Conservation (phyloP, 2,797 vertebrate genomes). For the Spea hammondii region DNA sequence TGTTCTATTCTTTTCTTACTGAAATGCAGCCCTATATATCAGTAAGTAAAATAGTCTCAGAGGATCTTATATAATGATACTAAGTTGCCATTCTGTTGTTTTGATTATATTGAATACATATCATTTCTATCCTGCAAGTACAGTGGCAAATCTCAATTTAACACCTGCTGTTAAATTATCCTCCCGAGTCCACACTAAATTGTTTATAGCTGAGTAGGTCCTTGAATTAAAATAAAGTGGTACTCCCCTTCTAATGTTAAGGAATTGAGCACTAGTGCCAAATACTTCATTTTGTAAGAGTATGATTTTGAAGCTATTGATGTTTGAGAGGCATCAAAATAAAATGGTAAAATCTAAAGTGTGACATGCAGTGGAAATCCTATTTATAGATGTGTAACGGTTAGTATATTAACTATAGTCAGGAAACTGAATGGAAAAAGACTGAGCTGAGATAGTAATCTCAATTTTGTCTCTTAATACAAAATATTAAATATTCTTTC, state of each 20-base stretch:
- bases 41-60: conserved; percentile 23
- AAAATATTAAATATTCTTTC: too few species aligned
- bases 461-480: too few species aligned
- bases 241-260: conserved; percentile 31
- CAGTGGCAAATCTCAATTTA: conserved; percentile 35
- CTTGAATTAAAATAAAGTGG: conserved; percentile 43
- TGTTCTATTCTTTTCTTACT: conserved; percentile 15
- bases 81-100: conserved; percentile 26
- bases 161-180: conserved; percentile 40
- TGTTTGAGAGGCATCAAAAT: neutral
- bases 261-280: conserved; percentile 15
- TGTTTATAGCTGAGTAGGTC: conserved; percentile 35
- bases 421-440: neutral
- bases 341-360: neutral
- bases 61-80: conserved; percentile 18
- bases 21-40: conserved; percentile 9
- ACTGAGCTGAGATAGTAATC: neutral
- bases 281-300: conserved; percentile 20
- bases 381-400: neutral
- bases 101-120: conserved; percentile 19
- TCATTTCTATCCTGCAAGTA: conserved; percentile 14
- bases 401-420: neutral
- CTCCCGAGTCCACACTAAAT: conserved; percentile 31
- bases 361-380: neutral
- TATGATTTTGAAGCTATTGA: conserved; percentile 6